phyloP scores from a whole-genome alignment of 37 sponge, comb jelly and placozoan species.

The Beroe forskalii region DNA sequence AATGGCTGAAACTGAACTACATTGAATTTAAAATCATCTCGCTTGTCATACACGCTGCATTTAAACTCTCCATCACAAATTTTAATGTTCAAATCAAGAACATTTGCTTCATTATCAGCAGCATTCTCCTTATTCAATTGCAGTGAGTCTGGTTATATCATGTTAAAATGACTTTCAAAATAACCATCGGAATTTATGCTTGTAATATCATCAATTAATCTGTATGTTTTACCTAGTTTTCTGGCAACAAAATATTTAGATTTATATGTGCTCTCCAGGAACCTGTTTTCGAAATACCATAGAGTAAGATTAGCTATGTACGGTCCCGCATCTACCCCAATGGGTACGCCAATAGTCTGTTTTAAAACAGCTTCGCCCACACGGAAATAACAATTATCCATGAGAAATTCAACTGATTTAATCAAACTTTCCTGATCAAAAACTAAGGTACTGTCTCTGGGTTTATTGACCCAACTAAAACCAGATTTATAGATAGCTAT shows the following conservation, averaged over 20 bases:
- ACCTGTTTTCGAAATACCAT: too few relatives aligned
- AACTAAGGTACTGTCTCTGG: neutral
- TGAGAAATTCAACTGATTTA: neutral
- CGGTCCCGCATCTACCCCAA: neutral
- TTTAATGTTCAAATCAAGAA: neutral
- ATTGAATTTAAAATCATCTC: neutral
- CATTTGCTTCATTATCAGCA: neutral
- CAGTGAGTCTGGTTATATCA: neutral
- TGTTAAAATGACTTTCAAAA: neutral
- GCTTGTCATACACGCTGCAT: neutral
- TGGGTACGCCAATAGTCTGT: neutral
- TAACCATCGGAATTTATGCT: neutral
- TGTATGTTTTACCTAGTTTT: neutral
- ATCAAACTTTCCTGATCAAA: neutral
- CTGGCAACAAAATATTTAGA: neutral
- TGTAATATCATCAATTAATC: neutral
- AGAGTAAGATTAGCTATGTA: neutral
- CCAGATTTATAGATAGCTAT: neutral
- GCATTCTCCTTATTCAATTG: neutral
- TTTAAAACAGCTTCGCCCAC: neutral
- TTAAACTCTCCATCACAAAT: neutral
- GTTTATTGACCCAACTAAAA: neutral
- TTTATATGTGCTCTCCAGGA: too few relatives aligned
- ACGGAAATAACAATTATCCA: neutral
- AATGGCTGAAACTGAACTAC: neutral